A percentile compares a stretch with the other conserved stretches of the same genome.
Evolutionary conservation across 2,797 vertebrate genomes (phyloP).

Genomic region (Ateles fusciceps): DNA sequence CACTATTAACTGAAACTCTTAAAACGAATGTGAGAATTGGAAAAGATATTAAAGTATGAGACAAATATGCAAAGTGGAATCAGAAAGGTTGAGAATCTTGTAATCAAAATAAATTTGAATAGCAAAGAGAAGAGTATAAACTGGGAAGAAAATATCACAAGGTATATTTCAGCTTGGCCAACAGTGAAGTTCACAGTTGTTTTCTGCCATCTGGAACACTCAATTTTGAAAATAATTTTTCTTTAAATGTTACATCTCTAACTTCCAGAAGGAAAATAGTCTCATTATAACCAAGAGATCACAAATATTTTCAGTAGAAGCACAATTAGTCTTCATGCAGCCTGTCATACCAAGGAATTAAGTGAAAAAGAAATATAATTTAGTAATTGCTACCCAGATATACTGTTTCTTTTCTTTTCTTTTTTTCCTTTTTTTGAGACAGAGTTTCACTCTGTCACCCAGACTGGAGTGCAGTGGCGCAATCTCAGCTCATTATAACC

Average conservation of each 20-base stretch:
- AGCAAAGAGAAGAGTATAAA: background rate
- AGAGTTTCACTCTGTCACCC: background rate
- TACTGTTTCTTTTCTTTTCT: background rate
- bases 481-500: no score
- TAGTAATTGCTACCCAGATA: background rate
- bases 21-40: background rate
- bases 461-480: background rate
- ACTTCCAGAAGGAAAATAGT: background rate
- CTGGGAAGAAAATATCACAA: background rate
- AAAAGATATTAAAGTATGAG: background rate
- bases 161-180: background rate
- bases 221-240: background rate
- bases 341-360: background rate
- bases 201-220: background rate
- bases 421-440: background rate
- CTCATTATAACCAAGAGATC: background rate
- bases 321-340: background rate
- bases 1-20: background rate
- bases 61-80: background rate
- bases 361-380: background rate
- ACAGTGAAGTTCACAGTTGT: background rate
- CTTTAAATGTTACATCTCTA: slow-evolving; percentile 25
- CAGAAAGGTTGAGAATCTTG: background rate
- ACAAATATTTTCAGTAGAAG: background rate
- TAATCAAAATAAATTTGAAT: background rate